Conservation (phyloP, 2,113 vertebrate genomes). For the Pteruthius melanotis region DNA sequence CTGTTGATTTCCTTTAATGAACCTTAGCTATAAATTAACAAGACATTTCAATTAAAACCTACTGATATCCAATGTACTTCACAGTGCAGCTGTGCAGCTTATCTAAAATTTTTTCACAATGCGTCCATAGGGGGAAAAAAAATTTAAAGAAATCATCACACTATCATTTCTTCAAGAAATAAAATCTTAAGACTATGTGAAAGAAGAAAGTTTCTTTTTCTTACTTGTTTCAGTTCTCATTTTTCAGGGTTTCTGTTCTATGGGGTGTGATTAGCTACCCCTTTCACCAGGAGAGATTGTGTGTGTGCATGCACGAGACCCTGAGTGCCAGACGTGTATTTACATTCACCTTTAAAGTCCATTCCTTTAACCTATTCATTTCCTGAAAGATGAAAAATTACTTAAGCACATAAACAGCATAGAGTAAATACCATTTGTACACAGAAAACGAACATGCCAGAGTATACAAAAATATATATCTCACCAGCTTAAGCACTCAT, state of each 20-base stretch:
- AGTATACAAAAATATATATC: background rate
- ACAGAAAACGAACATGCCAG: background rate
- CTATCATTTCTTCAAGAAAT: background rate
- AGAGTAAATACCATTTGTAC: background rate
- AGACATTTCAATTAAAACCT: background rate
- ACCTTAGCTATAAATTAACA: background rate
- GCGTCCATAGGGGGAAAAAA: fast-evolving
- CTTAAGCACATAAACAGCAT: background rate
- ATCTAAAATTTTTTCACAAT: background rate
- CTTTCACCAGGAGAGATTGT: background rate
- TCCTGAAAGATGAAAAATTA: background rate
- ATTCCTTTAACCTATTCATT: background rate
- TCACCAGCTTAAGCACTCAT: background rate
- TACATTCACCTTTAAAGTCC: background rate
- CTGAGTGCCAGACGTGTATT: background rate
- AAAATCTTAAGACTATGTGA: background rate
- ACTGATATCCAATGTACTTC: background rate
- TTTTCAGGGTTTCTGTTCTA: background rate
- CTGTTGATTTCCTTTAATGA: background rate
- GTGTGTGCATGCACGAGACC: background rate
- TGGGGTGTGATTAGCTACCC: background rate
- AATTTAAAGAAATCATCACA: background rate
- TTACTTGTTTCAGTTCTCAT: background rate
- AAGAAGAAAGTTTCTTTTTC: background rate
- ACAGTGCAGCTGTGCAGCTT: background rate